These are phyloP conservation scores for Thalassarche chlororhynchos DNA, from an alignment of 2,113 vertebrate genomes.

Conservation along the genomic window DNA sequence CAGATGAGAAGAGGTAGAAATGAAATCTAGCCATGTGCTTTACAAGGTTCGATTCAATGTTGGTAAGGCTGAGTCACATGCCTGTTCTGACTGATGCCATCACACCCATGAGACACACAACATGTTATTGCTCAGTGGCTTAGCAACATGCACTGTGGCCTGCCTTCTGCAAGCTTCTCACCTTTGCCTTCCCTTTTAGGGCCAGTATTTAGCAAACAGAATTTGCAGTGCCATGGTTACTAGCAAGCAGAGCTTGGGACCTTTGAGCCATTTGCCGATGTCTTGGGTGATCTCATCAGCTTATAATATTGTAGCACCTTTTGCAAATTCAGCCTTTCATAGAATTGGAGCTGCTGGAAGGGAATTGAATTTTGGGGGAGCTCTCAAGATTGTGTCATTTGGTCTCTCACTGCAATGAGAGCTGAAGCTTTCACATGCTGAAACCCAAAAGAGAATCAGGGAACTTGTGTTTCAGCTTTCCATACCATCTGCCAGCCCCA, in stretches of 20 bases:
- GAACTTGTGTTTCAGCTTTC: background rate
- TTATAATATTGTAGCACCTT: background rate
- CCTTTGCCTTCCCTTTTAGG: constrained; percentile 45
- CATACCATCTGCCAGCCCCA: background rate
- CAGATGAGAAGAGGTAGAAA: background rate
- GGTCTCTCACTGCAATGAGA: background rate
- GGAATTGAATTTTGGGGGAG: background rate
- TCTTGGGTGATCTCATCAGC: background rate
- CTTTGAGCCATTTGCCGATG: background rate
- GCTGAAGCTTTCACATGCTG: background rate
- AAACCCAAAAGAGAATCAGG: background rate
- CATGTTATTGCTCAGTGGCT: constrained; percentile 38
- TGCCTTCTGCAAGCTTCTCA: constrained; percentile 28
- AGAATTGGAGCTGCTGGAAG: background rate
- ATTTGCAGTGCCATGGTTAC: constrained; percentile 53
- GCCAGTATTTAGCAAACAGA: constrained; percentile 66
- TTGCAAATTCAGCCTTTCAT: background rate
- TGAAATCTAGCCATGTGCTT: background rate
- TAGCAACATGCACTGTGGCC: constrained; percentile 17
- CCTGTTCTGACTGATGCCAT: constrained; percentile 44
- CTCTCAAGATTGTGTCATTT: background rate
- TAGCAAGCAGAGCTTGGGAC: background rate
- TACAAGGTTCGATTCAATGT: background rate
- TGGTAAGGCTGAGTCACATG: constrained; percentile 42
- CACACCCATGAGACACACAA: background rate